Base-by-base conservation (phyloP, 2,888 invertebrate species). In the Sinelater perroti region DNA sequence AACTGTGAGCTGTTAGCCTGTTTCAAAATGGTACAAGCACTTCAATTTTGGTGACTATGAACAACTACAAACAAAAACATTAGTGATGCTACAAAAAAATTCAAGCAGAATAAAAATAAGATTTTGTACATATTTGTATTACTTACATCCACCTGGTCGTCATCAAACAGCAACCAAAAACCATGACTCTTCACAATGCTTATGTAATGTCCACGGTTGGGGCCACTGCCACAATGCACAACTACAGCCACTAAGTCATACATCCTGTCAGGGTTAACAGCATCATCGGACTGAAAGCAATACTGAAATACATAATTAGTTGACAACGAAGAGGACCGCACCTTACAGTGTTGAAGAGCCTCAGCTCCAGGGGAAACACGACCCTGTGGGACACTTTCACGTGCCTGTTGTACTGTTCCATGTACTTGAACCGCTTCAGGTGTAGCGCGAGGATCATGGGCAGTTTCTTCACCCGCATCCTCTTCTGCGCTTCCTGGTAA, bases 131-230 rank as follows among this genome's bases (percentile, higher is more conserved):
- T n/a, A n/a, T n/a, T n/a, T n/a, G n/a, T n/a, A n/a, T n/a, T 49
- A 87, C 92, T 89, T 82, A 96, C 96, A 83, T 99, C 99, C 64
- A 99, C 99, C 89, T 98, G 96, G 77, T 99, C 99, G 80, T 99
- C 99, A 79, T 99, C 99, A 81, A 99, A 99, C 3, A 99, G 87
- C 66, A 99, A 83, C 99, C 99, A 99, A 79, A 98, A 94, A 52
- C 97, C 97, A 81, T 98, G 97, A 78, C 96, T 96, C 82, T 99
- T 99, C 55, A 99, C 99, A 78, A 99, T 97, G 79, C 96, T 97
- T 79, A 99, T 99, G 82, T 99, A 99, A 80, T 99, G 99, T 18
- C 99, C 99, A 59, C 99, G 87, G 82, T 99, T 99, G 67, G 98
- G 97, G 45, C 99, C 98, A 64, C 96, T 97, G 63, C 99, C 99